Base-by-base conservation (phyloP, 2,113 vertebrate genomes). In the Rhineura floridana region DNA sequence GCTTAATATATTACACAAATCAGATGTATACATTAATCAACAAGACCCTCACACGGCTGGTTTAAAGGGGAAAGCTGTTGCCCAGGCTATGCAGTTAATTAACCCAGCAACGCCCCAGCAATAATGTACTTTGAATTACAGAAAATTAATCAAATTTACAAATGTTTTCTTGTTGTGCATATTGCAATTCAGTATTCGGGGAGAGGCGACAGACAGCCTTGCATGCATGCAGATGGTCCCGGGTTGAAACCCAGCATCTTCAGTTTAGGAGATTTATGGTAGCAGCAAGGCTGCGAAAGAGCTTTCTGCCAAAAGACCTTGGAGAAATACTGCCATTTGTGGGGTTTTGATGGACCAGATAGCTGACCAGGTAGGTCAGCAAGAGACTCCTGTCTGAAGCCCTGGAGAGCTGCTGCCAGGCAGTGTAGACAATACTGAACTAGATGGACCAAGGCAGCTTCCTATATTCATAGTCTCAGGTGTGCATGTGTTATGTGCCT, bases 131-230 rank as follows among this genome's bases (percentile, higher is more conserved):
- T 9, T 55, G 77, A 55, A 55, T n/a, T 52, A 19, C 6, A 79
- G 46, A 79, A 79, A 36, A 55, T 19, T 79, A 50, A 36, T 30
- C 3, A 11, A 19, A 55, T 79, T 48, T 79, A 21, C 30, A 79
- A 79, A 21, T 10, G 33, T n/a, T 79, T 65, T 59, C 55, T 59
- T 59, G 55, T 59, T 44, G 6, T 44, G 75, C 46, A 50, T 48
- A 77, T 30, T 6, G 65, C 36, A n/a, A 72, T 42, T 76, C 36
- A 77, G 62, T 2, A 59, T 88, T 84, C 91, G 91, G 79, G 46
- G 82, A 75, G 79, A 33, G 25, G 79, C 44, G 21, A 33, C 8
- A 19, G 15, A 2, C 3, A 17, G 50, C 8, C 48, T 33, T 12
- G 33, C 33, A 28, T 39, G 3, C 42, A 19, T 1, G 48, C 4